phyloP scores from a whole-genome alignment of 2,797 vertebrate species.

The Staurois parvus region DNA sequence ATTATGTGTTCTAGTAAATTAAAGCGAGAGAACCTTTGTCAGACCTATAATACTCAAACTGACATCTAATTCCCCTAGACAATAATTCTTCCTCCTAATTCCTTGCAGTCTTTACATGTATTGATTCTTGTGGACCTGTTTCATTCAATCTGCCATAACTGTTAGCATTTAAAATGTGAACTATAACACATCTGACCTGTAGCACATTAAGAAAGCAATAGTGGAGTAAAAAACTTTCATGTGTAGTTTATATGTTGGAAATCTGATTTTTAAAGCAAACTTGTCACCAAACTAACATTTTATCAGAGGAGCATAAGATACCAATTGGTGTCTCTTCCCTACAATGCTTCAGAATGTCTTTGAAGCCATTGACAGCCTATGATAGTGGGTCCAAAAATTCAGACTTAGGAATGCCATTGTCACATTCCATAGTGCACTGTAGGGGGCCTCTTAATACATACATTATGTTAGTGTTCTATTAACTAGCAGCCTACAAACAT shows the following conservation, averaged over 20 bases:
- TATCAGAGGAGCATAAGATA: too few species aligned
- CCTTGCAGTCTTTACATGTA: constrained; percentile 83
- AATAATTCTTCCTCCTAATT: constrained; percentile 81
- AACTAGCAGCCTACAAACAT: too few species aligned
- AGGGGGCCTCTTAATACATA: too few species aligned
- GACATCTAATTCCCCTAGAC: constrained; percentile 85
- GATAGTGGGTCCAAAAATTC: too few species aligned
- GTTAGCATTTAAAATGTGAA: constrained; percentile 77
- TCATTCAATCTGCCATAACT: constrained; percentile 77
- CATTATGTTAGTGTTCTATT: too few species aligned
- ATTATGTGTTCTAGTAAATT: constrained; percentile 81
- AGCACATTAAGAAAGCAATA: constrained; percentile 60
- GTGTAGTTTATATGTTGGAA: neutral
- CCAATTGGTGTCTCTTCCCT: too few species aligned
- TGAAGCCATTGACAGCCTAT: too few species aligned
- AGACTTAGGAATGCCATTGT: too few species aligned
- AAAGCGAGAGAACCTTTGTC: constrained; percentile 80
- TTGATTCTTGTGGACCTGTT: constrained; percentile 81
- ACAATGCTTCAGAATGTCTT: too few species aligned
- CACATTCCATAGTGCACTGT: too few species aligned
- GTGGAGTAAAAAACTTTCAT: constrained; percentile 65
- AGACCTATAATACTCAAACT: constrained; percentile 78
- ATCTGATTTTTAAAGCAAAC: neutral
- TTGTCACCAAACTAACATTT: too few species aligned
- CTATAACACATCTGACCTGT: constrained; percentile 77